Evolutionary conservation across 1,140 invertebrate species (phyloP), one percentile per base, ranked within the genome.

Genomic region (Drosophila gunungcola): DNA sequence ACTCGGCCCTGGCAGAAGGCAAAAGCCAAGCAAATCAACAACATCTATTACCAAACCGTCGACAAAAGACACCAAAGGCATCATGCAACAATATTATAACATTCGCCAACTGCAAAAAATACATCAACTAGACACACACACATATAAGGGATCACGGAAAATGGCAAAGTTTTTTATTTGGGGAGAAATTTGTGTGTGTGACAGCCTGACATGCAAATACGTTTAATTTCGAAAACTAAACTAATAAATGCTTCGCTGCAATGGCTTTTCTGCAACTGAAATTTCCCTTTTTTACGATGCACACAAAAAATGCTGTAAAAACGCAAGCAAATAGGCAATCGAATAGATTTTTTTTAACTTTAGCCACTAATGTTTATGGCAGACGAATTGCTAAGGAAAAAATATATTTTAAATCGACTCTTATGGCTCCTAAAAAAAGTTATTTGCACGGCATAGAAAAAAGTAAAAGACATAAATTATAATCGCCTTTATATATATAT

Each of bases 171-270:
- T 58, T 65, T 55, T 60, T 67, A 78, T 79, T 86, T 55, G 75
- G 3, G 48, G 42, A 5, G 39, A 75, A 64, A 82, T 60, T 62
- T 55, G 73, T 73, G 73, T 55, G 51, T 78, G 76, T 78, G 76
- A 78, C 74, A 78, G 76, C 48, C 74, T 88, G 84, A 88, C 79
- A 88, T 88, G 84, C 80, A 88, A 88, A 88, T 88, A 80, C 84
- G 80, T 89, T 88, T 88, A 88, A 88, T 88, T 88, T 88, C 76
- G 67, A 88, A 88, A 88, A 88, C 84, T 88, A 88, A 89, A 89
- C 84, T 88, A 88, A 88, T 88, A 88, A 89, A 80, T 68, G 70
- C 77, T 56, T 39, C 51, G 56, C 73, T 76, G 74, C 43, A 53
- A 63, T 63, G 61, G 53, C 43, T 48, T 21, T 75, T 69, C 56